Percentiles rank a stretch among this genome's conserved stretches.
Conservation (phyloP, 2,113 vertebrate species). For the Octodon degus region DNA sequence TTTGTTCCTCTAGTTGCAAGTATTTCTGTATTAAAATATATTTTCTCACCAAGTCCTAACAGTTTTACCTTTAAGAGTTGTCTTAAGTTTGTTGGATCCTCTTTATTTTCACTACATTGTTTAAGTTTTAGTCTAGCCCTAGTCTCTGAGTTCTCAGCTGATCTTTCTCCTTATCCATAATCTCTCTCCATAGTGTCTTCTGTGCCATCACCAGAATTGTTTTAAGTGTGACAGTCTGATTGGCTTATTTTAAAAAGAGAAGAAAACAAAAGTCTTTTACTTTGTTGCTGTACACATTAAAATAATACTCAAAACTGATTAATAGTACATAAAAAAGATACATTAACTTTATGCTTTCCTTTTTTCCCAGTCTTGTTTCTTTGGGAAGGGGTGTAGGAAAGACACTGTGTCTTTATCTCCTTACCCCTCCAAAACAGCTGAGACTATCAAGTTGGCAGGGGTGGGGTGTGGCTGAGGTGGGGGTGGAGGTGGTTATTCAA, state of each 20-base stretch:
- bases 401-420: background rate
- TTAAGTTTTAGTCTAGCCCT: background rate
- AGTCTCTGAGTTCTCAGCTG: background rate
- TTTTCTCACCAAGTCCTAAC: background rate
- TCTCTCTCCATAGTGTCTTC: background rate
- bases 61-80: background rate
- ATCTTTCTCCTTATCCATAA: background rate
- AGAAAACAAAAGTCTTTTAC: background rate
- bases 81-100: constrained; percentile 24
- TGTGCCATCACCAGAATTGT: background rate
- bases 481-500: constrained; percentile 11
- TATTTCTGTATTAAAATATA: background rate
- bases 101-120: constrained; percentile 20
- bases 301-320: constrained; percentile 7
- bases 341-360: background rate
- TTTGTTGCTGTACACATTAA: background rate
- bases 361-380: constrained; percentile 7
- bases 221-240: background rate
- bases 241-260: constrained; percentile 22
- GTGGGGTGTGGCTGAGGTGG: background rate
- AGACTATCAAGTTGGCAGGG: constrained; percentile 20
- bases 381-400: background rate
- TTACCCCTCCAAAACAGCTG: background rate
- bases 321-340: constrained; percentile 11
- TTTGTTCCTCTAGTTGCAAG: background rate